Base-by-base conservation (phyloP, 2,797 vertebrate species). In the Muscicapa striata region DNA sequence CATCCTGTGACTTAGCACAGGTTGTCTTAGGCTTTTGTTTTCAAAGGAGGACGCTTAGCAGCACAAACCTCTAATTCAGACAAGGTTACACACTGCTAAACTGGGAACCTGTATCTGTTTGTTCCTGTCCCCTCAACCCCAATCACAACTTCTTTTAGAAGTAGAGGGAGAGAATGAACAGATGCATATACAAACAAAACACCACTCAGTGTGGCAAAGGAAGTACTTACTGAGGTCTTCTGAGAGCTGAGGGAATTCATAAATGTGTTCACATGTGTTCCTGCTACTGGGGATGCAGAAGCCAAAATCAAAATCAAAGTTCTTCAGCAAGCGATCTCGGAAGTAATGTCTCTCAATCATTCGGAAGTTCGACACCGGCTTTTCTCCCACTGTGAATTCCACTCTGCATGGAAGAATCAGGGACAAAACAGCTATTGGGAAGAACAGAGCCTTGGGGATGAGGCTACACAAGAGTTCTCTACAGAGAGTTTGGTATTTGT, bases 301-400 rank as follows among this genome's bases (percentile, higher is more conserved):
- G 51, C 99, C 99, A 32, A 99, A 99, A 97, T 99, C 99, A 83
- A 99, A 99, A 97, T 99, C 99, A 57, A 99, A 99, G 97, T 98
- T 99, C 97, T 99, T 99, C 94, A 99, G 98, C 64, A 99, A 98
- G 49, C 98, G 98, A 59, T 99, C 99, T 96, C 99, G 98, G 97
- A 99, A 99, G 95, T 99, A 99, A 97, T 99, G 99, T 48, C 99
- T 97, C 97, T 99, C 99, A 11, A 99, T 99, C 99, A 99, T 99
- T 61, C 99, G 98, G 72, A 99, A 99, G 97, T 98, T 99, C 94
- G 98, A 99, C 45, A 99, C 99, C 22, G 99, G 99, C 67, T 98
- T 98, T 87, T 99, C 98, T 23, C 99, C 99, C 78, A 99, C 99
- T 2, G 99, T 99, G 96, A 99, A 99, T 97, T 99, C 99, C 97